phyloP scores from a whole-genome alignment of 1,140 invertebrate genomes.

The Leguminivora glycinivorella region DNA sequence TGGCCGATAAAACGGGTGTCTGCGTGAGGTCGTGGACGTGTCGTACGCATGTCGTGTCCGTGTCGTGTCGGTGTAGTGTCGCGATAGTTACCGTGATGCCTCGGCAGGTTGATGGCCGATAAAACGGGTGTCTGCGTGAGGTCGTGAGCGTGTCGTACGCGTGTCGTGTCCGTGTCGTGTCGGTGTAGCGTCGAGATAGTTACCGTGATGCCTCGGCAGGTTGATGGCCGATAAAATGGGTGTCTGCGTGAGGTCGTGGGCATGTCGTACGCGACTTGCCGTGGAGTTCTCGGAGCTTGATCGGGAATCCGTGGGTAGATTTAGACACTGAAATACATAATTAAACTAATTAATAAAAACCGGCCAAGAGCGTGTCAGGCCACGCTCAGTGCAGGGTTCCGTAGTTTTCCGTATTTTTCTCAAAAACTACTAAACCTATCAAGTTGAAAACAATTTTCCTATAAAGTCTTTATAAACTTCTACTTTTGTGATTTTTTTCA shows the following conservation, averaged over 20 bases:
- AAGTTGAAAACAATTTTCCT: too few species aligned
- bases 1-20: conserved; percentile 36
- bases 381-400: too few species aligned
- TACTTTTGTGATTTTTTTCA: too few species aligned
- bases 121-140: conserved; percentile 37
- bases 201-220: conserved; percentile 40
- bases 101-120: conserved; percentile 33
- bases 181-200: not conserved
- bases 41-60: too few species aligned
- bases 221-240: conserved; percentile 62
- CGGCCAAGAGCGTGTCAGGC: too few species aligned
- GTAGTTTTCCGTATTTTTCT: too few species aligned
- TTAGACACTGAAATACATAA: conserved; percentile 50
- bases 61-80: too few species aligned
- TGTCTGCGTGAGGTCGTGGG: conserved; percentile 52
- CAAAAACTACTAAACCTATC: too few species aligned
- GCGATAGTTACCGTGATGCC: conserved; percentile 4
- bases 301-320: conserved; percentile 66
- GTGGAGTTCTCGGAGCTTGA: conserved; percentile 71
- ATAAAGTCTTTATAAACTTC: too few species aligned
- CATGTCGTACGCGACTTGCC: conserved; percentile 49
- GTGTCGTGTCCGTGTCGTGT: too few species aligned
- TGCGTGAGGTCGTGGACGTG: not conserved
- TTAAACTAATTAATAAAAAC: too few species aligned
- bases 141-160: not conserved